Evolutionary conservation across 2,113 vertebrate genomes (phyloP).

Genomic region (Prochilodus magdalenae): DNA sequence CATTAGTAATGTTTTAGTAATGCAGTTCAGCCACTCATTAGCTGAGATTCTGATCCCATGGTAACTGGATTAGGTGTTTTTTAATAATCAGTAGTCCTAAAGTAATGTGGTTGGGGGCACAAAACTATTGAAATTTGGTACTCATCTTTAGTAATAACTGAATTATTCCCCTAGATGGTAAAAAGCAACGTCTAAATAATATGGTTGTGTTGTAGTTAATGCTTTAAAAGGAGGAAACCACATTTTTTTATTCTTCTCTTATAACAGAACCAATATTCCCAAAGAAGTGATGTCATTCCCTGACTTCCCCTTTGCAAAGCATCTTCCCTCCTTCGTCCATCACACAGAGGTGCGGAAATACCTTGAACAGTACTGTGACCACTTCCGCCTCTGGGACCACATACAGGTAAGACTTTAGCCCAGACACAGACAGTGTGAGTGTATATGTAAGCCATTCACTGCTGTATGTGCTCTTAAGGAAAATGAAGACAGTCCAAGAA

Average conservation of each 20-base stretch:
- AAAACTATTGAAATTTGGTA: no score
- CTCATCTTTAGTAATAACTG: no score
- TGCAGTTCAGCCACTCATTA: no score
- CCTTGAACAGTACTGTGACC: conserved; percentile 76
- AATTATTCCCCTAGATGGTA: no score
- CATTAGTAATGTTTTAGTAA: no score
- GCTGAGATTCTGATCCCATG: no score
- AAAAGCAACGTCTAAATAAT: not conserved
- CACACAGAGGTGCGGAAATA: conserved; percentile 78
- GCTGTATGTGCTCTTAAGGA: not conserved
- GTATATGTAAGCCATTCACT: not conserved
- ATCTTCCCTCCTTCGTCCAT: conserved; percentile 77
- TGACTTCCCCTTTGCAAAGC: conserved; percentile 78
- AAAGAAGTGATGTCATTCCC: conserved; percentile 88
- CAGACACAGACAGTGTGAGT: not conserved
- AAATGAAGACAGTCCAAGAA: not conserved
- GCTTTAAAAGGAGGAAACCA: not conserved
- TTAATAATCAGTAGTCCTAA: no score
- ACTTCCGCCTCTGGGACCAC: conserved; percentile 68
- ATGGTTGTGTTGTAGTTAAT: not conserved
- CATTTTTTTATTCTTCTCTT: conserved; percentile 1
- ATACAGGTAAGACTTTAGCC: conserved; percentile 69
- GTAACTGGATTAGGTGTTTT: no score
- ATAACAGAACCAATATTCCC: conserved; percentile 82
- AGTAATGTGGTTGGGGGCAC: no score